A percentile compares a stretch with the other conserved stretches of the same genome.
phyloP scores from a whole-genome alignment of 2,888 invertebrate species.

The Pristionchus maxplancki region DNA sequence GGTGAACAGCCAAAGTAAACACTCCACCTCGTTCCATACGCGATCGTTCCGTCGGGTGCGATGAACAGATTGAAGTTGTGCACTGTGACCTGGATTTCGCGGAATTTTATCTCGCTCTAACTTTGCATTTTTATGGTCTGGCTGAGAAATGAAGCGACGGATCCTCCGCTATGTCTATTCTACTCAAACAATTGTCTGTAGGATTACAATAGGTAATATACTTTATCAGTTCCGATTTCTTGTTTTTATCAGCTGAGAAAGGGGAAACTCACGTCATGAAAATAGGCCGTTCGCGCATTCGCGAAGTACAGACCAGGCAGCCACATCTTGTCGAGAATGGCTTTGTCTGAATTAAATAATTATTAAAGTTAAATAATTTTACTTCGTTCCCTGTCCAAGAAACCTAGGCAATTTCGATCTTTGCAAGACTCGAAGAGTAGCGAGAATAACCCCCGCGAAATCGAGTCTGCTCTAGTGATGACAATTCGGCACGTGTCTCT shows the following conservation, averaged over 20 bases:
- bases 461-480: background rate
- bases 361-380: background rate
- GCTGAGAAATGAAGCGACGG: no score
- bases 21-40: constrained; percentile 66
- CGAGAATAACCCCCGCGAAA: background rate
- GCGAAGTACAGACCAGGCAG: constrained; percentile 72
- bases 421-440: no score
- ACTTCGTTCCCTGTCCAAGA: background rate
- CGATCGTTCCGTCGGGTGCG: constrained; percentile 64
- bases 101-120: background rate
- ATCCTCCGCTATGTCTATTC: no score
- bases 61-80: constrained; percentile 74
- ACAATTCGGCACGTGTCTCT: no score
- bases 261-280: constrained; percentile 63
- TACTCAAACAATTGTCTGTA: no score
- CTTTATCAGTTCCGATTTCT: background rate
- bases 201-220: no score
- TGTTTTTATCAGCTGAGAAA: background rate
- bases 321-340: constrained; percentile 68
- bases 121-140: background rate
- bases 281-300: constrained; percentile 70
- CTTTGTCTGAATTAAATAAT: constrained; percentile 60
- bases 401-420: no score
- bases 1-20: background rate
- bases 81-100: constrained; percentile 61